These are phyloP conservation scores for Epistrophella euchroma DNA, from an alignment of 2,888 invertebrate genomes.

Conservation along the genomic window DNA sequence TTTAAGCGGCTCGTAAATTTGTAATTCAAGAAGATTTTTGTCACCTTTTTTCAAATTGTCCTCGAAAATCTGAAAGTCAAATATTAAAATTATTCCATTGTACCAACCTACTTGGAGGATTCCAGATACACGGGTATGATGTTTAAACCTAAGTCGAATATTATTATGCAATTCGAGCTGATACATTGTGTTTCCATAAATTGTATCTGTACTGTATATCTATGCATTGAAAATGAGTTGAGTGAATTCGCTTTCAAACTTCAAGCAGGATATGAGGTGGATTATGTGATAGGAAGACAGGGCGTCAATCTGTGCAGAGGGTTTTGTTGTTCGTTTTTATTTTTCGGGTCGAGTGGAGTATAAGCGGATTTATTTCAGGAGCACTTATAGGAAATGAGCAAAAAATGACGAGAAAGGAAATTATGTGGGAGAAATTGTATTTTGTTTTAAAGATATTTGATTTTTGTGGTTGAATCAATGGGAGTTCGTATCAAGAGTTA, in stretches of 20 bases:
- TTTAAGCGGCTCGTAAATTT: constrained; percentile 63
- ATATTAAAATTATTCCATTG: constrained; percentile 51
- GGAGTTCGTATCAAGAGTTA: not conserved
- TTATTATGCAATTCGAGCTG: constrained; percentile 36
- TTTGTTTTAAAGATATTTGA: not conserved
- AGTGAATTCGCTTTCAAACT: constrained; percentile 56
- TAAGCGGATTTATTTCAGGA: constrained; percentile 56
- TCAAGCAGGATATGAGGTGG: constrained; percentile 16
- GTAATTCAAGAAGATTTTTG: constrained; percentile 70
- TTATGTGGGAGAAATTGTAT: constrained; percentile 3
- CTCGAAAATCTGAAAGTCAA: constrained; percentile 65
- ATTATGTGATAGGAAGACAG: constrained; percentile 24
- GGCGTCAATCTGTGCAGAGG: constrained; percentile 25
- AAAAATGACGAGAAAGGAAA: constrained; percentile 22
- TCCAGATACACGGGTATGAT: not conserved
- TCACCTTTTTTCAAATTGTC: constrained; percentile 40
- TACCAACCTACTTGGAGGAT: not conserved
- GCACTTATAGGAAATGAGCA: constrained; percentile 38
- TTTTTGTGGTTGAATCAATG: not conserved
- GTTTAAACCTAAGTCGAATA: constrained; percentile 16
- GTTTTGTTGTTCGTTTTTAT: constrained; percentile 29
- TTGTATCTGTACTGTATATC: constrained; percentile 39
- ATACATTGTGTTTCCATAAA: constrained; percentile 56
- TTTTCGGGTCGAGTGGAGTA: constrained; percentile 25
- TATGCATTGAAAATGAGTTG: constrained; percentile 58